These are phyloP conservation scores for Sebastes miniatus DNA, from an alignment of 2,797 vertebrate species.

Conservation along the genomic window DNA sequence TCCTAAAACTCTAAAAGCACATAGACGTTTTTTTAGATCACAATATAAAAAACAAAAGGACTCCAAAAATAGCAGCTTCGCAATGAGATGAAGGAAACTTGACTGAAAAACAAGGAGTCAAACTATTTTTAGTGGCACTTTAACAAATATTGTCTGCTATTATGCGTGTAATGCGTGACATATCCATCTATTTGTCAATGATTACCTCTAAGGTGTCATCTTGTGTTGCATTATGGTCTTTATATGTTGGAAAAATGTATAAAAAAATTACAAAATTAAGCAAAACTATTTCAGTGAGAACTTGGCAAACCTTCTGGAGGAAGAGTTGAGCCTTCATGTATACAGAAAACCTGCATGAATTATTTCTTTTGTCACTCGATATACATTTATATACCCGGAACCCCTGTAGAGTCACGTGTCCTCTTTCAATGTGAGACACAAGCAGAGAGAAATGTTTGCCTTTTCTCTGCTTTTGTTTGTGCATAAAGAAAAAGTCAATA, in stretches of 20 bases:
- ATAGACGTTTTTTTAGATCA: neutral
- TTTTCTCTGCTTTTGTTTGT: conserved; percentile 4
- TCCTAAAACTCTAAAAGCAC: neutral
- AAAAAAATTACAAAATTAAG: neutral
- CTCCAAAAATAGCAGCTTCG: neutral
- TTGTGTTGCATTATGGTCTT: neutral
- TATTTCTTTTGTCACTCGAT: neutral
- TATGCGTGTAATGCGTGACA: neutral
- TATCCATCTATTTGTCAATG: neutral
- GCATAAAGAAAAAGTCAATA: conserved; percentile 57
- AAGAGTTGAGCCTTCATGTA: neutral
- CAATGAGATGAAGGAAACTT: neutral
- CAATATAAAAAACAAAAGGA: neutral
- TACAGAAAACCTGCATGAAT: conserved; percentile 2
- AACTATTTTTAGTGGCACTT: neutral
- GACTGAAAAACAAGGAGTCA: neutral
- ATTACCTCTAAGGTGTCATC: neutral
- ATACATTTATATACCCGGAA: neutral
- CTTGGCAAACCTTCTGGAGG: neutral
- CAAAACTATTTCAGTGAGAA: neutral
- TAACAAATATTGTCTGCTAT: neutral
- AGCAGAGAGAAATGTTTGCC: conserved; percentile 26
- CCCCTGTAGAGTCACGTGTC: neutral
- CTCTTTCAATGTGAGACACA: conserved; percentile 1
- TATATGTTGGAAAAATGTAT: neutral